A percentile compares a stretch with the other conserved stretches of the same genome.
Conservation (phyloP, 2,113 vertebrate species). For the Symphodus melops region DNA sequence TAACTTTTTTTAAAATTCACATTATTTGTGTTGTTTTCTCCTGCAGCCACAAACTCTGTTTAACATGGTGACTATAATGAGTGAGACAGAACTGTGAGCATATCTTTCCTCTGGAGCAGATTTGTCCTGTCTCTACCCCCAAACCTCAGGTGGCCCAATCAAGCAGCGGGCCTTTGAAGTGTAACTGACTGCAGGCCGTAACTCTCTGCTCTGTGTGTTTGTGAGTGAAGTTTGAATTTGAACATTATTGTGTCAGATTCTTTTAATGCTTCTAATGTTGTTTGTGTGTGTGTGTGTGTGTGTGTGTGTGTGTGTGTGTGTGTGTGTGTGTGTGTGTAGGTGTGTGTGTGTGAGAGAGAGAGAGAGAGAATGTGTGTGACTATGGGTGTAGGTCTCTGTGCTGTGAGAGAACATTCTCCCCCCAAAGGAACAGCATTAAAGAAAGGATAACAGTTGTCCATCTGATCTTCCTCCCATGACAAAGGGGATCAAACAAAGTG, state of each 20-base stretch:
- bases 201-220: constrained; percentile 9
- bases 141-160: constrained; percentile 71
- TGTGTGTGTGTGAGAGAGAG: background rate
- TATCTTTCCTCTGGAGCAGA: constrained; percentile 45
- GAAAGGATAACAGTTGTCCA: constrained; percentile 33
- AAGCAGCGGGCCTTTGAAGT: constrained; percentile 67
- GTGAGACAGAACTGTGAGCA: constrained; percentile 36
- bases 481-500: constrained; percentile 41
- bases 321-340: background rate
- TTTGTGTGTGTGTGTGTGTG: background rate
- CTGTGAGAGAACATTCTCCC: background rate
- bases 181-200: constrained; percentile 56
- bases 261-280: constrained; percentile 15
- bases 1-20: background rate
- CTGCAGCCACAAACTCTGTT: constrained; percentile 4
- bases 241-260: constrained; percentile 13
- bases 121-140: constrained; percentile 59
- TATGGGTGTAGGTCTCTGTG: background rate
- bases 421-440: constrained; percentile 11
- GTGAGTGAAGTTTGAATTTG: constrained; percentile 22
- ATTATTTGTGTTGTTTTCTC: constrained; percentile 16
- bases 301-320: background rate
- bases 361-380: background rate
- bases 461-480: constrained; percentile 31
- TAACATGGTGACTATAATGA: constrained; percentile 25